Conservation (phyloP, 1,140 invertebrate species). For the Akabosia matsudoensis region DNA sequence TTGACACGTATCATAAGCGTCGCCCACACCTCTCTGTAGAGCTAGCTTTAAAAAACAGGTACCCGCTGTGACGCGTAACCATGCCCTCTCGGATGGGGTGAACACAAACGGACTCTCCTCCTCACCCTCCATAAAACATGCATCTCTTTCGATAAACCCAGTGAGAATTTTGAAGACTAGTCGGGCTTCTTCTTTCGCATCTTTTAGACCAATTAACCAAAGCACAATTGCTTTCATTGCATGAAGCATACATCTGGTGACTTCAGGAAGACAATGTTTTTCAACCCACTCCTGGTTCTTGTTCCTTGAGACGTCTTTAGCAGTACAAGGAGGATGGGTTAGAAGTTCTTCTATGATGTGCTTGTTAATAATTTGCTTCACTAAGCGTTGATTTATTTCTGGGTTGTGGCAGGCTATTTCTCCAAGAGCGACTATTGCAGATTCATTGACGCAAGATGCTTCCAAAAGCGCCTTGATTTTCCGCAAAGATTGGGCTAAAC, state of each 20-base stretch:
- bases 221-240: conserved; percentile 93
- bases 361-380: conserved; percentile 90
- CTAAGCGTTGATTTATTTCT: conserved; percentile 77
- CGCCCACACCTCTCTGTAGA: conserved; percentile 90
- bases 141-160: conserved; percentile 83
- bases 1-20: conserved; percentile 89
- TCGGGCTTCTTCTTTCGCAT: conserved; percentile 79
- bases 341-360: conserved; percentile 93
- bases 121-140: conserved; percentile 57
- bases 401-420: conserved; percentile 90
- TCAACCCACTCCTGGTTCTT: conserved; percentile 75
- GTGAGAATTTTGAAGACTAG: conserved; percentile 90
- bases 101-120: conserved; percentile 43
- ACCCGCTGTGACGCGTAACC: conserved; percentile 83
- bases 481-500: no score
- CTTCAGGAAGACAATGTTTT: conserved; percentile 81
- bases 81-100: conserved; percentile 86
- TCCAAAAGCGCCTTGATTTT: no score
- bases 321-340: conserved; percentile 64
- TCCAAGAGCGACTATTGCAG: conserved; percentile 87
- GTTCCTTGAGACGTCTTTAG: conserved; percentile 41
- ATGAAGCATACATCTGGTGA: conserved; percentile 89
- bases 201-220: conserved; percentile 88
- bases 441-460: no score
- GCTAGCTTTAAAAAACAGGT: conserved; percentile 94